Evolutionary conservation across 2,113 vertebrate species (phyloP), one percentile per base, ranked within the genome.

Genomic region (Seriola rivoliana): DNA sequence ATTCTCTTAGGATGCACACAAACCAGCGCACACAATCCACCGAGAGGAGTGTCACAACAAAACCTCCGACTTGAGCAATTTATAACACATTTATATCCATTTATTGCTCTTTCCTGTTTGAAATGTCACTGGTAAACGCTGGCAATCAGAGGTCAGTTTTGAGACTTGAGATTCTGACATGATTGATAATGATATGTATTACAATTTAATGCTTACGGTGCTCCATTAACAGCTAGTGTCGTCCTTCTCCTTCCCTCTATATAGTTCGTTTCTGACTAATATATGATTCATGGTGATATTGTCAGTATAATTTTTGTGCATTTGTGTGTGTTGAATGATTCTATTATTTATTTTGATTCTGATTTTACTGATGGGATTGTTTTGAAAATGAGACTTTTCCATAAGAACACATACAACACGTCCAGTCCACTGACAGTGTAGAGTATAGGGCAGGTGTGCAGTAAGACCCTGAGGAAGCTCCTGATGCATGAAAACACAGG

Each of bases 1-100:
- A 71, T 89, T 92, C 78, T 83, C 59, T 10, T 11, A 64, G 78
- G 84, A 87, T 66, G 69, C 81, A 76, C 32, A 82, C 77, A 81
- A 85, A 87, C 78, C 66, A 68, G 42, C 21, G 58, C 48, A 32
- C 58, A 87, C 52, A 71, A 36, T 75, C 25, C n/a, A 78, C 66
- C 11, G 10, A 71, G 57, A 86, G 34, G 72, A 74, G 79, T 74
- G 36, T 40, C 80, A 87, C 57, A 66, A 75, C 60, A 69, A 64
- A 90, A 78, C 80, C 68, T 73, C 44, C 52, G 73, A 80, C 63
- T 73, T 60, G 0, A 75, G 42, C 65, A 1, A 71, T 82, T 80
- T 78, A 74, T 64, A 16, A 75, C 80, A 36, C 58, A 60, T 88
- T 84, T 67, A 62, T 23, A 60, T 54, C 50, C 40, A 65, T 82